Base-by-base conservation (phyloP, 2,113 vertebrate genomes). In the Gasterosteus nipponicus region DNA sequence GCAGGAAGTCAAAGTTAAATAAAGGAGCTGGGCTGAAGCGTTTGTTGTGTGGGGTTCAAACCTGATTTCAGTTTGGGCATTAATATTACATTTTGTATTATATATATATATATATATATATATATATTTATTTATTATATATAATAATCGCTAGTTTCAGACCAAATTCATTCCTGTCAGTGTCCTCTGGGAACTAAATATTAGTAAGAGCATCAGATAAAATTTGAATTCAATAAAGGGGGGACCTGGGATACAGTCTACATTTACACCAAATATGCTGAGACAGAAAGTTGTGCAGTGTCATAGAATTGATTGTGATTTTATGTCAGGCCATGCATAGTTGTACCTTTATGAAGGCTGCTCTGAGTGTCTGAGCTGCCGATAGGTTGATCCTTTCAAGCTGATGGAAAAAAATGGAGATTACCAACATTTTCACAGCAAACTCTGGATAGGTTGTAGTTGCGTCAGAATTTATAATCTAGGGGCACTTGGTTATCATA, bases 311-410 rank as follows among this genome's bases (percentile, higher is more conserved):
- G 47, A 29, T 2, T 15, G 49, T 16, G n/a, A 2, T 26, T 64
- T 44, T 33, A 63, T 61, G 33, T 69, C 0, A 0, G 33, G 22
- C 29, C 8, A 68, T 39, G 57, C 58, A 35, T 15, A 7, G 53
- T 68, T 89, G 90, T 89, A 99, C 98, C 97, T 99, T 99, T 93
- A 98, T 98, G 90, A 99, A 99, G 70, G 98, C 98, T 84, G 97
- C 97, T 94, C 98, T 95, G 91, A 99, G 94, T 1, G 98, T 99
- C 94, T 99, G 98, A 89, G 98, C 97, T 89, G 97, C 98, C 79
- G 98, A 99, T 62, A 98, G 91, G 92, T 99, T 98, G 94, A 98
- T 97, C 94, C 95, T 96, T 94, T 98, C 98, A 95, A 99, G 94
- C 98, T 99, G 89, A 58, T 29, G 46, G 62, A 92, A 91, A 68